Conservation (phyloP, 1,140 invertebrate species). For the Epicauta chinensis region DNA sequence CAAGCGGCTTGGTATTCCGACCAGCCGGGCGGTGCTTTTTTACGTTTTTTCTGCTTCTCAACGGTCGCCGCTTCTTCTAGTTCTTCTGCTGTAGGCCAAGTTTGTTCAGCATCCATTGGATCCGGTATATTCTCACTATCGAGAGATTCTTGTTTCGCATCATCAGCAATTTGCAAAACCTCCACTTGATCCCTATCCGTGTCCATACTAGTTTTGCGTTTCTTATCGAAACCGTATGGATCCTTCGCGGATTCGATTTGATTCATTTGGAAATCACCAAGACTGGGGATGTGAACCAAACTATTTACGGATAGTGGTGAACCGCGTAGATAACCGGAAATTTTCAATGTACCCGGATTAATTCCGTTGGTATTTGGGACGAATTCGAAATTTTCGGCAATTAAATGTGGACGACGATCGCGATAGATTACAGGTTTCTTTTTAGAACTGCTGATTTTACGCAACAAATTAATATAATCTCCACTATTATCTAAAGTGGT, state of each 20-base stretch:
- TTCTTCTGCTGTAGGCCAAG: conserved; percentile 92
- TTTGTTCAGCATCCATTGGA: conserved; percentile 93
- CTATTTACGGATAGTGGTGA: conserved; percentile 77
- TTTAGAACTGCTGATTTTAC: conserved; percentile 77
- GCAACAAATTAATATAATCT: conserved; percentile 73
- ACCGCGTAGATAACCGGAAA: conserved; percentile 82
- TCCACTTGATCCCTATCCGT: conserved; percentile 3
- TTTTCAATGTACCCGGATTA: conserved; percentile 62
- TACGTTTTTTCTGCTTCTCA: conserved; percentile 58
- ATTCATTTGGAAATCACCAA: conserved; percentile 87
- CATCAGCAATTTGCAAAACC: conserved; percentile 61
- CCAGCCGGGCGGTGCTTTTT: conserved; percentile 87
- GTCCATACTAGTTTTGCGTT: conserved; percentile 32
- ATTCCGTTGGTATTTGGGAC: conserved; percentile 47
- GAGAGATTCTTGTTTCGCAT: conserved; percentile 66
- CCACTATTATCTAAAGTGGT: conserved; percentile 64
- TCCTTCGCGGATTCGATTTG: conserved; percentile 70
- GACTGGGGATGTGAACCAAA: conserved; percentile 82
- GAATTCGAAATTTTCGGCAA: conserved; percentile 74
- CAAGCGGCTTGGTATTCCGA: conserved; percentile 96
- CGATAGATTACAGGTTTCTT: conserved; percentile 64
- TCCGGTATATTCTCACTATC: conserved; percentile 76
- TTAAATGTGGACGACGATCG: conserved; percentile 70
- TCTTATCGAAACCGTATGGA: conserved; percentile 63
- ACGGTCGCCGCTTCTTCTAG: conserved; percentile 63